Base-by-base conservation (phyloP, 2,797 vertebrate genomes). In the Pseudomugil tenellus region DNA sequence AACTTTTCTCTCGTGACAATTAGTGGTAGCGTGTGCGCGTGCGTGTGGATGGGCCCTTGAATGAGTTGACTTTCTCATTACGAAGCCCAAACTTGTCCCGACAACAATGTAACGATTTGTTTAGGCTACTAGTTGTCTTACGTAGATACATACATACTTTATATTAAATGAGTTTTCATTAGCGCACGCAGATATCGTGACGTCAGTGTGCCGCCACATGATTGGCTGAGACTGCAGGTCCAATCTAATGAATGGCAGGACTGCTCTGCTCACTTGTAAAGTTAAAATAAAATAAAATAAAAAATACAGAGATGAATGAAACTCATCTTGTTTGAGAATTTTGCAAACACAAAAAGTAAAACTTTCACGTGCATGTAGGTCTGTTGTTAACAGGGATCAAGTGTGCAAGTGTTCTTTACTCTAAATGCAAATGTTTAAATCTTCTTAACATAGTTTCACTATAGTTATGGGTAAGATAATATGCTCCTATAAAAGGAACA, bases 111-210 rank as follows among this genome's bases (percentile, higher is more conserved):
- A n/a, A n/a, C n/a, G n/a, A n/a, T n/a, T n/a, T n/a, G n/a, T n/a
- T n/a, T n/a, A n/a, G n/a, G n/a, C n/a, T n/a, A n/a, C n/a, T n/a
- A n/a, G n/a, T n/a, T n/a, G n/a, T n/a, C n/a, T n/a, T n/a, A n/a
- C n/a, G n/a, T n/a, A n/a, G n/a, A n/a, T n/a, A n/a, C n/a, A n/a
- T n/a, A n/a, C n/a, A 39, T 2, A 39, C 29, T 3, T 14, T 19
- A 4, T 13, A 49, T 49, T 25, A 14, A 23, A 28, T 16, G 1
- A 53, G 14, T 2, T 28, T 10, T 93, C 95, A 95, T 96, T 95
- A 95, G 95, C 92, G 91, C 81, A 91, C 92, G 91, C 93, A 92
- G 92, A 93, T 94, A 90, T 92, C 90, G 90, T 95, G 95, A 96
- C 94, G 92, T 96, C 95, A 96, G 83, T 10, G 19, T 84, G 76